Conservation (phyloP, 2,113 vertebrate genomes). For the Apteryx mantelli region DNA sequence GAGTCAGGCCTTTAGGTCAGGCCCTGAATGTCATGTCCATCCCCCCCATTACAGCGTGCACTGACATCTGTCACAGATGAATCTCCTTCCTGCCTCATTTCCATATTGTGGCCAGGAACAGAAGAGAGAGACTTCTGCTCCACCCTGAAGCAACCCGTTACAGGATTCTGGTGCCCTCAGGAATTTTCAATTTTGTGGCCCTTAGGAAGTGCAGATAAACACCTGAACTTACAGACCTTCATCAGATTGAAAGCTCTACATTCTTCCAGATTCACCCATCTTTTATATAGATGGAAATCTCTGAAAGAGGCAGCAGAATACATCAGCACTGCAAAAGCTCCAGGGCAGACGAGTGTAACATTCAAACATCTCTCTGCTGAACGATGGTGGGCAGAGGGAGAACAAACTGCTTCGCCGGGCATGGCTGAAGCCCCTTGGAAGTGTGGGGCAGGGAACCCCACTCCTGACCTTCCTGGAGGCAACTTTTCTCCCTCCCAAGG, state of each 20-base stretch:
- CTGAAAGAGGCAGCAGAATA: background rate
- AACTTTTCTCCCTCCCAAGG: background rate
- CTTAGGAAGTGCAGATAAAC: background rate
- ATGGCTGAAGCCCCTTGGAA: background rate
- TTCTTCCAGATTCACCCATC: background rate
- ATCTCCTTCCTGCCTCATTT: background rate
- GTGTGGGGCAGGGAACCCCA: background rate
- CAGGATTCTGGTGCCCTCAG: background rate
- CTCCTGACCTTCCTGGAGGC: background rate
- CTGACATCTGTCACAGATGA: background rate
- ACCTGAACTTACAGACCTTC: background rate
- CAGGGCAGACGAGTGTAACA: background rate
- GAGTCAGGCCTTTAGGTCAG: accelerated
- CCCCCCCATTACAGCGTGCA: background rate
- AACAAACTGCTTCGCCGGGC: background rate
- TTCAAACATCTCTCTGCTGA: background rate
- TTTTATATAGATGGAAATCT: background rate
- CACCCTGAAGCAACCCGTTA: background rate
- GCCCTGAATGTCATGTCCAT: accelerated
- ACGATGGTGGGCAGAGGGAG: background rate
- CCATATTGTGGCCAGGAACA: background rate
- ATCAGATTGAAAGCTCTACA: background rate
- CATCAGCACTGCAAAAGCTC: too few species aligned
- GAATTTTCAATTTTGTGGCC: background rate
- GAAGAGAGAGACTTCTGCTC: background rate